phyloP scores from a whole-genome alignment of 2,888 invertebrate species.

The Apotomis turbidana region DNA sequence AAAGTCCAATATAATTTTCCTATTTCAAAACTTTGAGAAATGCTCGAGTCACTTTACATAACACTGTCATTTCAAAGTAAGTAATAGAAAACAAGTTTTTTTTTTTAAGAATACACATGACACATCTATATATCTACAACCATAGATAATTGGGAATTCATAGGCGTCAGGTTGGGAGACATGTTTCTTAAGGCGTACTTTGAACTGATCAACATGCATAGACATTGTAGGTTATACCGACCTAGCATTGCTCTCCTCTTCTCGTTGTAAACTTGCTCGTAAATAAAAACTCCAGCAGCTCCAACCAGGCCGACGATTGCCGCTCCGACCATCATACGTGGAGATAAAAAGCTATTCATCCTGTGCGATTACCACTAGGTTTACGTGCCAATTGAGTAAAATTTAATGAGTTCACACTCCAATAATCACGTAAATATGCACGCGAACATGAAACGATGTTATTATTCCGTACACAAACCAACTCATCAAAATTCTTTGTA shows the following conservation, averaged over 20 bases:
- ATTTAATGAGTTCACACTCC: conserved; percentile 10
- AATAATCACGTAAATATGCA: conserved; percentile 13
- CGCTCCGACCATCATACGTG: conserved; percentile 74
- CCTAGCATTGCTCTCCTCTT: conserved; percentile 76
- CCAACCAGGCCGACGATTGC: conserved; percentile 79
- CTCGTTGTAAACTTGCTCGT: conserved; percentile 78
- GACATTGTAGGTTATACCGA: conserved; percentile 51
- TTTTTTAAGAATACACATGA: no score
- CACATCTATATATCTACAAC: no score
- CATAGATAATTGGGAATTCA: no score
- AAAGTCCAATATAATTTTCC: no score
- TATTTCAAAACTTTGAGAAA: no score
- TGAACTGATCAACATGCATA: conserved; percentile 7
- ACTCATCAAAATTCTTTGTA: conserved; percentile 22
- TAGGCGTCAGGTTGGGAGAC: neutral
- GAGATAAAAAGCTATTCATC: conserved; percentile 57
- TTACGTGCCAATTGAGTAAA: neutral
- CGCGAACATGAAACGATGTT: conserved; percentile 6
- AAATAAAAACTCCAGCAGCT: conserved; percentile 78
- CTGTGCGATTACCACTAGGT: neutral
- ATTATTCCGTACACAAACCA: conserved; percentile 26
- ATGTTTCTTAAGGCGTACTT: neutral
- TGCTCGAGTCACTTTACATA: no score
- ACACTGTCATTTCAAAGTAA: no score
- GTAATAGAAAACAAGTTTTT: no score